Percentiles rank a stretch among this genome's conserved stretches.
phyloP scores from a whole-genome alignment of 2,113 vertebrate species.

The Terrapene triunguis region DNA sequence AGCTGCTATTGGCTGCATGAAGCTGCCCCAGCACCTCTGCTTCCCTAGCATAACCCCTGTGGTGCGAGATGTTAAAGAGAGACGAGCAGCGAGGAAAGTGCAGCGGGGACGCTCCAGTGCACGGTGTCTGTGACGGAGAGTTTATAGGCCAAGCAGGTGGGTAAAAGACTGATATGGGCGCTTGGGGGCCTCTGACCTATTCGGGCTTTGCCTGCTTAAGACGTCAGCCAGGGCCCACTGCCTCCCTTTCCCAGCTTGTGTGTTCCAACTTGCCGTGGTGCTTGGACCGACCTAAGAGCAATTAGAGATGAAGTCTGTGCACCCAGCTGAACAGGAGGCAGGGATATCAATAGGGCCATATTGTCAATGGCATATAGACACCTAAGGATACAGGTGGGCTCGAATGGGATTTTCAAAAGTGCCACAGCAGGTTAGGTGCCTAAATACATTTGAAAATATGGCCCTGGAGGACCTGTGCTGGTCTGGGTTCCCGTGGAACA shows the following conservation, averaged over 20 bases:
- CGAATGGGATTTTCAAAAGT: neutral
- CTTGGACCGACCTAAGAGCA: neutral
- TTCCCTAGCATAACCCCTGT: neutral
- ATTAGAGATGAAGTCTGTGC: neutral
- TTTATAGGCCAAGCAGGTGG: neutral
- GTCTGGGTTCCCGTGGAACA: accelerated
- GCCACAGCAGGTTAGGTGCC: neutral
- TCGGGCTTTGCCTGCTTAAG: neutral
- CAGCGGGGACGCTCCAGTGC: neutral
- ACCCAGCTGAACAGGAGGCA: neutral
- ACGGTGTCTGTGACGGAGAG: no score
- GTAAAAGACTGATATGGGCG: neutral
- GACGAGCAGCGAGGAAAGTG: neutral
- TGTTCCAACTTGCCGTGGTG: neutral
- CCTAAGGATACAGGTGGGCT: neutral
- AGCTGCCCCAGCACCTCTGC: neutral
- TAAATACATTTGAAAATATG: neutral
- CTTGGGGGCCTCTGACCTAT: neutral
- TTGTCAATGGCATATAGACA: neutral
- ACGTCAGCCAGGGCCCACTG: neutral
- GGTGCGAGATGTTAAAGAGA: neutral
- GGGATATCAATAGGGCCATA: neutral
- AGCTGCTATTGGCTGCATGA: neutral
- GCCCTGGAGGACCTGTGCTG: neutral
- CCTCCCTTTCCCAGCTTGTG: neutral